Base-by-base conservation (phyloP, 2,888 invertebrate species). In the Eumerus sabulonum region DNA sequence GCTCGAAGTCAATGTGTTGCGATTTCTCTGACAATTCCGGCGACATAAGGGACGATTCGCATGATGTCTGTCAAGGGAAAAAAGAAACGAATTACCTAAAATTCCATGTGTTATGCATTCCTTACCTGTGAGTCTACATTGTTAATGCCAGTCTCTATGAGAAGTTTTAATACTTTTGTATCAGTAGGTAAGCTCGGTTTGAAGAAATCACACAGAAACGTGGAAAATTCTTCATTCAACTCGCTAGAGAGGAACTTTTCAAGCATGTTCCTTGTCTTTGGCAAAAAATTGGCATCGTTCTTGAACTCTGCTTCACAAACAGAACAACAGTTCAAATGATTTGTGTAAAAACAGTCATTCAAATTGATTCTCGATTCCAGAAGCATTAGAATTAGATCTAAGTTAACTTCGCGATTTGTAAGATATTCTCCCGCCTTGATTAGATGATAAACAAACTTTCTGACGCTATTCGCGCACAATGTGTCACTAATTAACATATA, bases 101-200 rank as follows among this genome's bases (percentile, higher is more conserved):
- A 27, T 27, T 27, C 3, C 2, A 27, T 7, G 7, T 27, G 27
- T 4, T 7, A 2, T 27, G 27, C 27, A 27, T 4, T 27, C 27
- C 82, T 82, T 44, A 85, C 85, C 82, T 85, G 86, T 0, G 88
- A 84, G n/a, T 89, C 89, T 0, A 87, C 87, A 83, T 89, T 89
- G 84, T 88, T 93, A 57, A 91, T 95, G 68, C 95, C 95, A 7
- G 95, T 92, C 83, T 95, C 95, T 53, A 95, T 90, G 27, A 96
- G 89, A 35, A 96, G 90, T 83, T 92, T 92, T 59, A 95, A 86
- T 35, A 93, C 92, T 82, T 93, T 93, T 1, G 92, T 91, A 86
- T 95, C 95, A 0, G 93, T 91, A 1, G 93, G 92, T 87, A 93
- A 89, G 51, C 91, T 91, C 0, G 92, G 91, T 14, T 91, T 91